These are phyloP conservation scores for Oxygymnocypris stewartii DNA, from an alignment of 2,113 vertebrate genomes.

Conservation along the genomic window DNA sequence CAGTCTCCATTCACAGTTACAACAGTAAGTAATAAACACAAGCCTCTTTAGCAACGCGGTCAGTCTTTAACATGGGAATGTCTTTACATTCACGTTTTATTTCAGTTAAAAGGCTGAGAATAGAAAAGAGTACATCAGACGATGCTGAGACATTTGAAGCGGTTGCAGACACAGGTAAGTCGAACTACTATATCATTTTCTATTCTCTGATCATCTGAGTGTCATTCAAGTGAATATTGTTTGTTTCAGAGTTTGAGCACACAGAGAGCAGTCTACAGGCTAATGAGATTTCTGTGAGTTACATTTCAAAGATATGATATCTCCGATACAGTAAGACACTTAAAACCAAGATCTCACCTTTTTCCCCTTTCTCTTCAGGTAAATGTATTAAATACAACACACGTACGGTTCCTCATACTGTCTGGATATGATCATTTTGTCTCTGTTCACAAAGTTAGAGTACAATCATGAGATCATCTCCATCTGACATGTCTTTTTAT, in stretches of 20 bases:
- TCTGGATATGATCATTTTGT: constrained; percentile 91
- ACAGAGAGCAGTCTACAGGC: constrained; percentile 87
- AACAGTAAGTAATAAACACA: constrained; percentile 76
- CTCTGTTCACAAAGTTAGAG: constrained; percentile 84
- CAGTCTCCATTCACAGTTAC: constrained; percentile 82
- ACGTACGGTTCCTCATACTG: constrained; percentile 87
- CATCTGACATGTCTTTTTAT: background rate
- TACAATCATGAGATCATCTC: constrained; percentile 70
- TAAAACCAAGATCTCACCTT: background rate
- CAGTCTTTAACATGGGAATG: background rate
- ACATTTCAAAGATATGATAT: background rate
- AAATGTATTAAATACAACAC: constrained; percentile 77
- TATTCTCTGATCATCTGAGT: background rate
- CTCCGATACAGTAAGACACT: background rate
- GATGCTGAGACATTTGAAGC: constrained; percentile 83
- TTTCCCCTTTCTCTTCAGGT: constrained; percentile 72
- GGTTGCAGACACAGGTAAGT: constrained; percentile 85
- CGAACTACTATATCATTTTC: background rate
- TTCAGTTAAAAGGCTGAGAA: constrained; percentile 82
- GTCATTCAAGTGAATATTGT: constrained; percentile 53
- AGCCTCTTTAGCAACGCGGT: background rate
- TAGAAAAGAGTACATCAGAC: constrained; percentile 83
- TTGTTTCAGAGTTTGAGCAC: constrained; percentile 79
- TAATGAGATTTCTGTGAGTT: constrained; percentile 86
- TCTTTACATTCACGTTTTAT: constrained; percentile 43